Evolutionary conservation across 2,888 invertebrate genomes (phyloP).

Genomic region (Eristalis arbustorum): DNA sequence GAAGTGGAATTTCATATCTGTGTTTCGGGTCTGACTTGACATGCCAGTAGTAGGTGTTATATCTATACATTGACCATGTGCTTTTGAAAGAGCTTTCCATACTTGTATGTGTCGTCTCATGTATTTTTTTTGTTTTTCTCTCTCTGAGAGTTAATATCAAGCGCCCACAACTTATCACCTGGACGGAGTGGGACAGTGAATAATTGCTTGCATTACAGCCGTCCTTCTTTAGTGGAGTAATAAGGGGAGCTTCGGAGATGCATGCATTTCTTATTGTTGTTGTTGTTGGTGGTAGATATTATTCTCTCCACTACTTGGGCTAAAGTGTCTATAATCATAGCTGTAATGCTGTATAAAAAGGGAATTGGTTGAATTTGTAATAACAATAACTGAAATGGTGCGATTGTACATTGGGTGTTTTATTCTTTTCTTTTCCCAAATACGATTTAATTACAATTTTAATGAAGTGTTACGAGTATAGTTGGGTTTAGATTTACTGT

Average conservation of each 20-base stretch:
- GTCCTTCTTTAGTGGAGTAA: conserved; percentile 40
- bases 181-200: conserved; percentile 42
- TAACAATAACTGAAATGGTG: conserved; percentile 70
- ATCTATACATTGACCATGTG: conserved; percentile 45
- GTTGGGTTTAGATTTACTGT: conserved; percentile 14
- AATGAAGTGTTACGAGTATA: conserved; percentile 51
- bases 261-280: conserved; percentile 23
- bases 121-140: background rate
- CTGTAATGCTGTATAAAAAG: conserved; percentile 62
- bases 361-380: conserved; percentile 69
- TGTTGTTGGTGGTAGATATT: conserved; percentile 4
- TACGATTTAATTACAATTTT: conserved; percentile 67
- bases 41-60: background rate
- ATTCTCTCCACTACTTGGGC: conserved; percentile 26
- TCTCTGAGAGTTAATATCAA: conserved; percentile 46
- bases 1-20: conserved; percentile 46
- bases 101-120: background rate
- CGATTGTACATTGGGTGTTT: conserved; percentile 57
- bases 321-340: conserved; percentile 69
- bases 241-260: conserved; percentile 17
- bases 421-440: conserved; percentile 28
- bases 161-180: conserved; percentile 58
- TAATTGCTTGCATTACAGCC: conserved; percentile 14
- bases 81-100: conserved; percentile 55
- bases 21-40: conserved; percentile 11